These are phyloP conservation scores for Maccullochella peelii DNA, from an alignment of 2,113 vertebrate species.

Conservation along the genomic window DNA sequence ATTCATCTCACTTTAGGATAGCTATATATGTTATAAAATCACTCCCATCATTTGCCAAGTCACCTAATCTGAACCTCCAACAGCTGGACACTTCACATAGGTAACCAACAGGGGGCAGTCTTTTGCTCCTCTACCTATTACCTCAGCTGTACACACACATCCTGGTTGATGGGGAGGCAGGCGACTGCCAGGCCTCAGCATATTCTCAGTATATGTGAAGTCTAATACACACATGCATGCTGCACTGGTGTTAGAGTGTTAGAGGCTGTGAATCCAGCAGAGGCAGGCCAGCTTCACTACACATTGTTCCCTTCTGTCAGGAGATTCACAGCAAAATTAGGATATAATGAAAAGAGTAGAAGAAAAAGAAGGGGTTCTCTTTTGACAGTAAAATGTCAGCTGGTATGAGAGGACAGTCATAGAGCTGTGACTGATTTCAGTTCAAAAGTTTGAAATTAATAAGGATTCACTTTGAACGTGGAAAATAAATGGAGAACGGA, in stretches of 20 bases:
- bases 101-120: conserved; percentile 80
- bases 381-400: background rate
- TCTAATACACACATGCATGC: conserved; percentile 5
- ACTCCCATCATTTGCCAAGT: conserved; percentile 44
- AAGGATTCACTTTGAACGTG: background rate
- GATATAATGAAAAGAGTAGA: background rate
- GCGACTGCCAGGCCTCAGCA: background rate
- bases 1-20: background rate
- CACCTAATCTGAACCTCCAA: conserved; percentile 13
- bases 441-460: background rate
- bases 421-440: background rate
- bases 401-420: background rate
- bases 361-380: background rate
- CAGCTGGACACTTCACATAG: conserved; percentile 22
- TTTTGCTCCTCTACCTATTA: conserved; percentile 61
- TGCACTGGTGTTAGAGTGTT: background rate
- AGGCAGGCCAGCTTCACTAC: background rate
- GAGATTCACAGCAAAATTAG: background rate
- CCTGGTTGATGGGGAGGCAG: background rate
- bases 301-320: background rate
- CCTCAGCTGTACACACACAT: background rate
- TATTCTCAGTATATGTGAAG: background rate
- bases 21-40: background rate
- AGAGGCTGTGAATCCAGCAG: background rate
- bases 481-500: background rate